Base-by-base conservation (phyloP, 2,113 vertebrate genomes). In the Entelurus aequoreus region DNA sequence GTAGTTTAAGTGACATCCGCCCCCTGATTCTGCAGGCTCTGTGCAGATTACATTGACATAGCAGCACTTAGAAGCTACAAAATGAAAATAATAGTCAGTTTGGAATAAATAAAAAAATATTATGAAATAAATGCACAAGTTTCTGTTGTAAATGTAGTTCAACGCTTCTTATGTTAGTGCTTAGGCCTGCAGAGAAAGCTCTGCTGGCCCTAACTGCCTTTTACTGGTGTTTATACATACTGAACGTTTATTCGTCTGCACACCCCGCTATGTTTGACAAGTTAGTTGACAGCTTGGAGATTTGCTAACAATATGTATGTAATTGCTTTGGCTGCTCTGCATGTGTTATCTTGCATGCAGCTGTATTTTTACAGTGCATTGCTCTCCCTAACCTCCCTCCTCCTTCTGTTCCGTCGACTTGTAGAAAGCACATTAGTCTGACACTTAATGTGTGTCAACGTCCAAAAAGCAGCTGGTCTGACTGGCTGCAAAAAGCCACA, bases 221-320 rank as follows among this genome's bases (percentile, higher is more conserved):
- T 28, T 28, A 28, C 28, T 28, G 28, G 28, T 28, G 28, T 28
- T 28, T 28, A 28, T 28, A 28, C 28, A 28, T 28, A 28, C 28
- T 28, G 28, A 28, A 28, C 28, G 28, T 46, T 12, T 12, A 46
- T 46, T 5, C 42, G 42, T 57, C 55, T 21, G 55, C 55, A 44
- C 38, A 44, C 5, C 54, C 37, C 8, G 36, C 8, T 40, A 15
- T n/a, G 55, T 38, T 57, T 57, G 81, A 81, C 77, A 80, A 71
- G 77, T 76, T 70, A 66, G 84, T 76, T 74, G 86, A 82, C 84
- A 76, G 79, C 72, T 46, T 42, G 66, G 63, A 80, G 70, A 85
- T 87, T 82, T 73, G 68, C 50, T 81, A 87, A 89, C 87, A 87
- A 87, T 86, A 74, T 83, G 77, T 72, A 68, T 84, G 82, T 87